Conservation (phyloP, 2,888 invertebrate genomes). For the Caenorhabditis angaria region DNA sequence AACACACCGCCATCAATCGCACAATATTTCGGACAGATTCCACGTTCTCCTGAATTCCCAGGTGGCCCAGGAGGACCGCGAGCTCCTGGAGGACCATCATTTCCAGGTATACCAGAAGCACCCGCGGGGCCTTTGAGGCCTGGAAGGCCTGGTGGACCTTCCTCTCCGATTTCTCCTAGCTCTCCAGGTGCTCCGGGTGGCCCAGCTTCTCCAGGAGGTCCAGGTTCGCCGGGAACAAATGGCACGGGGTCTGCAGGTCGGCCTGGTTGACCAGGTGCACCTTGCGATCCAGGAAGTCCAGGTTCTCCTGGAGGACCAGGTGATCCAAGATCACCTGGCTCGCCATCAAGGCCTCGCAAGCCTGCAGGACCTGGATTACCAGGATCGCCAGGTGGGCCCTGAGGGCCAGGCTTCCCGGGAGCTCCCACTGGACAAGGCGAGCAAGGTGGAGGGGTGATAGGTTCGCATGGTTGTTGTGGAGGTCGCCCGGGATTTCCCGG, state of each 20-base stretch:
- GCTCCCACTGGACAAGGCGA: conserved; percentile 39
- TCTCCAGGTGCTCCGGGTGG: conserved; percentile 43
- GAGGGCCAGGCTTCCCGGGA: conserved; percentile 40
- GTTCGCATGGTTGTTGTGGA: conserved; percentile 35
- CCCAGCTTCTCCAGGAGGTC: conserved; percentile 39
- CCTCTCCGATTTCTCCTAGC: conserved; percentile 31
- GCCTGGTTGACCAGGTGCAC: conserved; percentile 32
- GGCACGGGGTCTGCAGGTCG: conserved; percentile 20
- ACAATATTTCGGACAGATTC: conserved; percentile 46
- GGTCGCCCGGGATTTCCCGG: conserved; percentile 48
- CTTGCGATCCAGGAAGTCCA: conserved; percentile 31
- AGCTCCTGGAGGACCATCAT: conserved; percentile 40
- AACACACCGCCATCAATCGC: conserved; percentile 45
- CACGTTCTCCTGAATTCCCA: conserved; percentile 42
- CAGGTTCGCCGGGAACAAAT: conserved; percentile 35
- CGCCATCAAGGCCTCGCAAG: conserved; percentile 34
- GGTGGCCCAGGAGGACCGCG: conserved; percentile 54
- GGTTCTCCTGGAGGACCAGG: conserved; percentile 41
- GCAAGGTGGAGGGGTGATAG: conserved; percentile 43
- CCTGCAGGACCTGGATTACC: conserved; percentile 37
- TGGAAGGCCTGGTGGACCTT: conserved; percentile 40
- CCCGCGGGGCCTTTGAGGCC: conserved; percentile 40
- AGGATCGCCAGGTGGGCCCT: conserved; percentile 39
- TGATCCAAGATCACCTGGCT: conserved; percentile 35
- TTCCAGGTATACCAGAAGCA: conserved; percentile 35